A percentile compares a stretch with the other conserved stretches of the same genome.
phyloP scores from a whole-genome alignment of 2,888 invertebrate genomes.

The Crepidodera aurea region DNA sequence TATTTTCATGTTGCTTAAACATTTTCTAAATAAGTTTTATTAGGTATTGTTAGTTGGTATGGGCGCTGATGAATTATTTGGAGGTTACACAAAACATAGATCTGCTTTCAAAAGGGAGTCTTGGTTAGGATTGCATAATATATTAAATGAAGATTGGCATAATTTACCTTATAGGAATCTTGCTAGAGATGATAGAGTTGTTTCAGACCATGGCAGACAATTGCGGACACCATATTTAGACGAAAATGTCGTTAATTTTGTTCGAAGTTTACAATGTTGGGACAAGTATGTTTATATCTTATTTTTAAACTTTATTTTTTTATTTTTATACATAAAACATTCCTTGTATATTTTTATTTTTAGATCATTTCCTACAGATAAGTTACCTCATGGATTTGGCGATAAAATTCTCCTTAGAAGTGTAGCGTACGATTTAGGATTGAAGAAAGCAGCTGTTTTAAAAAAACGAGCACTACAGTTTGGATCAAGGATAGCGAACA shows the following conservation, averaged over 20 bases:
- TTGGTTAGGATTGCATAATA: conserved; percentile 65
- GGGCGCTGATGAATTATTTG: conserved; percentile 97
- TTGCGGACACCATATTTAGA: conserved; percentile 83
- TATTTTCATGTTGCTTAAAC: not conserved
- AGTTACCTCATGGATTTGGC: conserved; percentile 80
- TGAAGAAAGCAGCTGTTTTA: conserved; percentile 70
- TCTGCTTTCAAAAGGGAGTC: conserved; percentile 70
- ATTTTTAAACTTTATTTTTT: too few relatives aligned
- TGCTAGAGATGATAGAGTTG: conserved; percentile 93
- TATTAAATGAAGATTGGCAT: conserved; percentile 76
- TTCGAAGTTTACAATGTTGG: conserved; percentile 71
- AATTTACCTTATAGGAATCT: conserved; percentile 90
- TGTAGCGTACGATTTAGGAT: conserved; percentile 73
- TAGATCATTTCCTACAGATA: conserved; percentile 58
- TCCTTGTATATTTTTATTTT: conserved; percentile 36
- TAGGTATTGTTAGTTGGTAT: conserved; percentile 87
- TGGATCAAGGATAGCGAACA: conserved; percentile 93
- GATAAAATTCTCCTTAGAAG: conserved; percentile 90
- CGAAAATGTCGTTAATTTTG: conserved; percentile 73
- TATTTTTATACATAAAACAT: not conserved
- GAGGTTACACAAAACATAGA: conserved; percentile 91
- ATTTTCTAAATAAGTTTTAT: conserved; percentile 2
- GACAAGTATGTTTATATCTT: conserved; percentile 65
- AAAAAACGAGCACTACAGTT: conserved; percentile 97
- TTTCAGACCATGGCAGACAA: conserved; percentile 87